These are phyloP conservation scores for Fundulus diaphanus DNA, from an alignment of 2,797 vertebrate species.

Conservation along the genomic window DNA sequence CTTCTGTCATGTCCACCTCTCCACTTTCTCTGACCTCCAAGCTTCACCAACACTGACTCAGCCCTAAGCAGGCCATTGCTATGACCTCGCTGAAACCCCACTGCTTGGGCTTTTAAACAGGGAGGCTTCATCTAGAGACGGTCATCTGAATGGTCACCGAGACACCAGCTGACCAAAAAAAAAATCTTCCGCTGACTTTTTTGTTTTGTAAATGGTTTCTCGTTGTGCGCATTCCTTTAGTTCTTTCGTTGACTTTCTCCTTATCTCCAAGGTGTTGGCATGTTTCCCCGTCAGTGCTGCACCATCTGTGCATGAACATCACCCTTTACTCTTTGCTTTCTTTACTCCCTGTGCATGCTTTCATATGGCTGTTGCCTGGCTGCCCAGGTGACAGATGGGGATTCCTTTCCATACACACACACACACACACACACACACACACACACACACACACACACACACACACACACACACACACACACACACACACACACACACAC, in stretches of 20 bases:
- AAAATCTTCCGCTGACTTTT: neutral
- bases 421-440: no score
- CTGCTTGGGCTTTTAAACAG: neutral
- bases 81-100: neutral
- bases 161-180: neutral
- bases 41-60: conserved; percentile 44
- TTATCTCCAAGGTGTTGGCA: conserved; percentile 36
- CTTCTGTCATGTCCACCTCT: conserved; percentile 14
- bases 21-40: conserved; percentile 12
- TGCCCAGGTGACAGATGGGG: no score
- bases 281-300: conserved; percentile 34
- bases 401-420: no score
- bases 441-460: no score
- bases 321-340: conserved; percentile 25
- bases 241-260: conserved; percentile 13
- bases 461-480: no score
- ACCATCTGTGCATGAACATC: conserved; percentile 38
- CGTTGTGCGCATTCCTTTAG: neutral
- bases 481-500: no score
- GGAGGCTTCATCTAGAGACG: neutral
- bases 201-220: neutral
- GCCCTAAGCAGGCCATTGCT: conserved; percentile 17
- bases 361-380: conserved; percentile 30
- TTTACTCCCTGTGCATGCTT: conserved; percentile 22
- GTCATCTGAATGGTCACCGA: no score